A percentile compares a stretch with the other conserved stretches of the same genome.
These are phyloP conservation scores for Tholera decimalis DNA, from an alignment of 2,888 invertebrate species.

Conservation along the genomic window DNA sequence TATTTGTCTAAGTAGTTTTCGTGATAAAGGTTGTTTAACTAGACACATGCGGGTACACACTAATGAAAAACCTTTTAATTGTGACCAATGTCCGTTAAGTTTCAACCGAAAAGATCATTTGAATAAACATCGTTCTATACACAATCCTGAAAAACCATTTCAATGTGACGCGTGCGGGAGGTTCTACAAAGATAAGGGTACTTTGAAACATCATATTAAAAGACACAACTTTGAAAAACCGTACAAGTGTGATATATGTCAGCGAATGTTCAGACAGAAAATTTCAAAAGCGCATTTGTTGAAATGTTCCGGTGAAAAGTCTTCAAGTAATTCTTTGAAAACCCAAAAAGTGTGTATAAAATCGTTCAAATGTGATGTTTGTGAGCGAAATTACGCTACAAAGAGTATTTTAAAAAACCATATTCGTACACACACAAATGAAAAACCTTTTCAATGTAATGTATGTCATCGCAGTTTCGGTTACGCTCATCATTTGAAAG, in stretches of 20 bases:
- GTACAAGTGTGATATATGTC: not conserved
- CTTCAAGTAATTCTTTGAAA: not conserved
- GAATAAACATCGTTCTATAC: not conserved
- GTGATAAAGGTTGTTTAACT: not conserved
- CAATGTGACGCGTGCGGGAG: not conserved
- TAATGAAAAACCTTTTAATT: not conserved
- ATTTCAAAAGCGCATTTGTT: not conserved
- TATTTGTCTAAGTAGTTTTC: not conserved
- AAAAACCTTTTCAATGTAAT: not conserved
- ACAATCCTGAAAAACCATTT: not conserved
- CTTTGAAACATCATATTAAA: not conserved
- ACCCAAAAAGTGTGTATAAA: not conserved
- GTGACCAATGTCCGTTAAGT: not conserved
- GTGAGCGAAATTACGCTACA: not conserved
- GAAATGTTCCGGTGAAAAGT: not conserved
- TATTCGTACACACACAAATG: not conserved
- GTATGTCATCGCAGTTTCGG: not conserved
- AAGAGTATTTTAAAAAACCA: not conserved
- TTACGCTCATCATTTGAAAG: not conserved
- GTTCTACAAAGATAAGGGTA: not conserved
- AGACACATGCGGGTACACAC: not conserved
- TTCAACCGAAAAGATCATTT: not conserved
- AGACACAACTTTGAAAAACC: not conserved
- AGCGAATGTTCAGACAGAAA: not conserved
- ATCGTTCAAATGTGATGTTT: not conserved